Base-by-base conservation (phyloP, 2,888 invertebrate genomes). In the Aphelenchoides bicaudatus region DNA sequence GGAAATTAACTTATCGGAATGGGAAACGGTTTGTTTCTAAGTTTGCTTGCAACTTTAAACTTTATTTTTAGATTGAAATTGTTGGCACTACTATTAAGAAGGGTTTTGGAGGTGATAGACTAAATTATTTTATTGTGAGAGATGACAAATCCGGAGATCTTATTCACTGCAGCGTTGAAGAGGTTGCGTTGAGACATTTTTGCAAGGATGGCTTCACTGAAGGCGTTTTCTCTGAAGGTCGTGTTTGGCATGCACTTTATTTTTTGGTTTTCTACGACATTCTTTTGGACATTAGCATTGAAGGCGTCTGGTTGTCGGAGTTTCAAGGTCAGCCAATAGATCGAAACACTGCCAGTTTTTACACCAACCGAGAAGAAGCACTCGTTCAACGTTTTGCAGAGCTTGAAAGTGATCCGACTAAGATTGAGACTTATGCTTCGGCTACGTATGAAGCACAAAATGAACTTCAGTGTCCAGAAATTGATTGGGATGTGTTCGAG, bases 241-340 rank as follows among this genome's bases (percentile, higher is more conserved):
- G 61, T 16, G 58, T 63, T 19, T 74, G 74, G 72, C 74, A 72
- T 51, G 67, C 70, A 0, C 37, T 66, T 6, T 69, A 70, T 52
- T 74, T 72, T 6, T 56, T 69, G 6, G 2, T 62, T 25, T 73
- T 66, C 58, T 67, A 65, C 39, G 70, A 72, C 39, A 56, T 72
- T 39, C 68, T 73, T 39, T 73, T 68, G 51, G 62, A 63, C 30
- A 56, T 59, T 19, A 25, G 23, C 1, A 23, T 66, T 10, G 59
- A 52, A 5, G 43, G 53, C 28, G 65, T 59, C 2, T 73, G 73
- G 72, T 47, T 70, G 19, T 66, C 67, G 21, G 66, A 69, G 54
- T 34, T 71, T 1, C 72, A 73, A 59, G 59, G 60, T 29, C 48
- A 56, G 23, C 73, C 73, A 3, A 49, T 59, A n/a, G 74, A 74